Conservation (phyloP, 2,113 vertebrate species). For the Todiramphus saurophagus region DNA sequence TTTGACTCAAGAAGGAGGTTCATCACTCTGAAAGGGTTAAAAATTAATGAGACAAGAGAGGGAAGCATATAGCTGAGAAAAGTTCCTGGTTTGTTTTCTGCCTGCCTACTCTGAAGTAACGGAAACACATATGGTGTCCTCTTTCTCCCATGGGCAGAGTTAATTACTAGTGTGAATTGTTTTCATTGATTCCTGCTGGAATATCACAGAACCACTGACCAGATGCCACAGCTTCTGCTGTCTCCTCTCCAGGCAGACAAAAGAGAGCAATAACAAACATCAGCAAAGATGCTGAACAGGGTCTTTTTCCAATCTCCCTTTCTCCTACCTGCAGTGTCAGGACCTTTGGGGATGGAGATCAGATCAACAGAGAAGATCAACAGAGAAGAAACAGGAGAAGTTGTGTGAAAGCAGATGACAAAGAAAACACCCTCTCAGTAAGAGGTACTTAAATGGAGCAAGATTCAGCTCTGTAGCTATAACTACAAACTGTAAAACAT, state of each 20-base stretch:
- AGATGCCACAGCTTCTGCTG: background rate
- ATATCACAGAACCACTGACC: background rate
- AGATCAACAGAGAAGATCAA: background rate
- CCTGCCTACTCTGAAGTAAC: background rate
- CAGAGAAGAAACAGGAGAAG: background rate
- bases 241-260: background rate
- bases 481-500: background rate
- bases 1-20: background rate
- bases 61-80: background rate
- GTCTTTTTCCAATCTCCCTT: background rate
- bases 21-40: background rate
- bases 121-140: background rate
- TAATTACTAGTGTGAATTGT: background rate
- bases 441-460: background rate
- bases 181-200: background rate
- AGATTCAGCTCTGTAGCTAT: background rate
- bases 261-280: background rate
- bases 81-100: background rate
- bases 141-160: background rate
- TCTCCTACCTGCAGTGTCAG: background rate
- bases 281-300: background rate
- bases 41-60: background rate
- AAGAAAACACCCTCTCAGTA: background rate
- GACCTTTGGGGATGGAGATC: background rate
- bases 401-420: background rate